Evolutionary conservation across 2,888 invertebrate genomes (phyloP).

Genomic region (Hydrotaea diabolus): DNA sequence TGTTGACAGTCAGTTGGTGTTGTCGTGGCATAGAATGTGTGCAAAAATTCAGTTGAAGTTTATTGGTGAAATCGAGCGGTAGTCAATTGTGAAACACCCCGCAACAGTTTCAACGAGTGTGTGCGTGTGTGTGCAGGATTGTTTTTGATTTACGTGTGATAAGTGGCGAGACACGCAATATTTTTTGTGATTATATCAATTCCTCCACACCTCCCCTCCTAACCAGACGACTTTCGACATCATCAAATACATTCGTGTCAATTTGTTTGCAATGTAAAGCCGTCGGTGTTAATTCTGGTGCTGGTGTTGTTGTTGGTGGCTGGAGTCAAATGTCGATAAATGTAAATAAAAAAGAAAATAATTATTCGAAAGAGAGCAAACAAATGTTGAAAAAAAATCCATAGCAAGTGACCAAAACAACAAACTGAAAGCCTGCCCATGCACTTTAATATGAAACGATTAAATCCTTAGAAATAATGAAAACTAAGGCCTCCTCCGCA

Average conservation of each 20-base stretch:
- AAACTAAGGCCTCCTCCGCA: too few species aligned
- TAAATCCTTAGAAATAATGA: background rate
- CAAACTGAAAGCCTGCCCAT: background rate
- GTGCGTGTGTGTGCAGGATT: slow-evolving; percentile 21
- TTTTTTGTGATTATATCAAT: background rate
- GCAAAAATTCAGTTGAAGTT: slow-evolving; percentile 60
- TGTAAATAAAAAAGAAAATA: slow-evolving; percentile 13
- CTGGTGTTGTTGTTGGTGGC: background rate
- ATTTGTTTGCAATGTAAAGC: slow-evolving; percentile 31
- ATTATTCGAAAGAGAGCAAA: background rate
- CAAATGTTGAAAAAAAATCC: background rate
- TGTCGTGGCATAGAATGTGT: slow-evolving; percentile 11
- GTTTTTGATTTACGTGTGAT: slow-evolving; percentile 29
- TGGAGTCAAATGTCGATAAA: background rate
- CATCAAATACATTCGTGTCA: slow-evolving; percentile 1
- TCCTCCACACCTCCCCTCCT: background rate
- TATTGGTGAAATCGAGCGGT: slow-evolving; percentile 55
- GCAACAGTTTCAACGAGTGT: background rate
- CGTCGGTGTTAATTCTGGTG: slow-evolving; percentile 6
- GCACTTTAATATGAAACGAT: background rate
- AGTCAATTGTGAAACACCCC: slow-evolving; percentile 46
- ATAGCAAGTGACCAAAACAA: background rate
- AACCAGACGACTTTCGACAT: background rate
- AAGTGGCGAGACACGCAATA: slow-evolving; percentile 26
- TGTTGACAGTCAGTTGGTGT: slow-evolving; percentile 5